phyloP scores from a whole-genome alignment of 2,113 vertebrate species.

The Callipepla squamata region DNA sequence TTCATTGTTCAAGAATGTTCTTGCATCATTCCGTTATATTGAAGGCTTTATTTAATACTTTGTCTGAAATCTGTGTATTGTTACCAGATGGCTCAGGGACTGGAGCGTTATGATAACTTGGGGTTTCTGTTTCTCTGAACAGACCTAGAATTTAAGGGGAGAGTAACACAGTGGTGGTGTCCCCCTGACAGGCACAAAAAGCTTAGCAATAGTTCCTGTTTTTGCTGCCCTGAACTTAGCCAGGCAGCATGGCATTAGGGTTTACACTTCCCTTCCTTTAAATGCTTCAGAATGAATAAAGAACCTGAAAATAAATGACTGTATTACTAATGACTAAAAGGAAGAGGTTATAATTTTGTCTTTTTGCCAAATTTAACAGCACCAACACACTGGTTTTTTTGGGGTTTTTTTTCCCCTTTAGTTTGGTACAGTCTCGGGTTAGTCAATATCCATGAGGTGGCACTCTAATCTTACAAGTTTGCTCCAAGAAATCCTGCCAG shows the following conservation, averaged over 20 bases:
- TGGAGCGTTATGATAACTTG: background rate
- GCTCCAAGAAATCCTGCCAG: background rate
- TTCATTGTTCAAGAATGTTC: background rate
- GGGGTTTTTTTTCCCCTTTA: background rate
- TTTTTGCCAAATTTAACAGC: background rate
- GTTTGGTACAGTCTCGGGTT: background rate
- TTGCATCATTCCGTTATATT: background rate
- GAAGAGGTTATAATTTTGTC: background rate
- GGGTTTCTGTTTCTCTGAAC: background rate
- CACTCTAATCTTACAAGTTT: background rate
- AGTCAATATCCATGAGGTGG: background rate
- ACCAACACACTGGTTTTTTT: background rate
- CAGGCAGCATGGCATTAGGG: accelerated
- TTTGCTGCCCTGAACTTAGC: background rate
- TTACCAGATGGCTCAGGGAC: background rate
- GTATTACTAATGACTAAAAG: background rate
- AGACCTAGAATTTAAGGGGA: background rate
- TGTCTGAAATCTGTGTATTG: background rate
- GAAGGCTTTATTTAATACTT: background rate
- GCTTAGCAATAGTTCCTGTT: background rate
- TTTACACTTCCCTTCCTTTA: background rate
- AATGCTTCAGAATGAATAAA: background rate
- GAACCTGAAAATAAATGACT: background rate
- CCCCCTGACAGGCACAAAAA: background rate
- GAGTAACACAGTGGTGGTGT: background rate